Conservation (phyloP, 2,113 vertebrate species). For the Macrotus californicus region DNA sequence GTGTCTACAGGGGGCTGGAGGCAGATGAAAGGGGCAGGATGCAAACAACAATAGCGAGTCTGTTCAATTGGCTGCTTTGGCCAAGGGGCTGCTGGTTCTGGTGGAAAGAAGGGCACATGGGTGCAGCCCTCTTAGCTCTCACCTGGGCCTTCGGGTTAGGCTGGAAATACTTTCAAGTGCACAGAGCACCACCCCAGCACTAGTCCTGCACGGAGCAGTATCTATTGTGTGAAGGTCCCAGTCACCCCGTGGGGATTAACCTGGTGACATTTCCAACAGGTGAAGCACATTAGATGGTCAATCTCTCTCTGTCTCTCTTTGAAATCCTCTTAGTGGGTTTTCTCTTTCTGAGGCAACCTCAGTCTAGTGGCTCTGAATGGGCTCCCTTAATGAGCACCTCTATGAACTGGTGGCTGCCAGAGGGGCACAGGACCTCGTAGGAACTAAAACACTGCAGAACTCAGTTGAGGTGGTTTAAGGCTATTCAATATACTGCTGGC, state of each 20-base stretch:
- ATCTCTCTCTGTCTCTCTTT: conserved; percentile 6
- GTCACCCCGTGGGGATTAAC: conserved; percentile 41
- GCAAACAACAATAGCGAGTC: conserved; percentile 11
- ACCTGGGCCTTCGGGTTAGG: neutral
- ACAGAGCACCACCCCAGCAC: conserved; percentile 19
- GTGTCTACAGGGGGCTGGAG: conserved; percentile 25
- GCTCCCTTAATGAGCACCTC: conserved; percentile 48
- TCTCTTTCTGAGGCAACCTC: conserved; percentile 28
- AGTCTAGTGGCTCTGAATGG: conserved; percentile 8
- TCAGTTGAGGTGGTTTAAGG: neutral
- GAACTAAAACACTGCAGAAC: neutral
- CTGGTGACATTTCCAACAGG: conserved; percentile 43
- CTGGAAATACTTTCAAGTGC: conserved; percentile 54
- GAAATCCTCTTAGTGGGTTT: conserved; percentile 33
- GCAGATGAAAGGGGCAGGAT: conserved; percentile 46
- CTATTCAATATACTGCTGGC: neutral
- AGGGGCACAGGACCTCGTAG: neutral
- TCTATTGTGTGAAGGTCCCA: neutral
- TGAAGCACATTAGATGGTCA: conserved; percentile 22
- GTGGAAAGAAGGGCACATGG: neutral
- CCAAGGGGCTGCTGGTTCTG: neutral
- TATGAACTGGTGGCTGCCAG: neutral
- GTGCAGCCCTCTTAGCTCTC: neutral
- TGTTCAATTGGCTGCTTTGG: conserved; percentile 1
- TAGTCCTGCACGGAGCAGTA: conserved; percentile 20